These are phyloP conservation scores for Siniperca chuatsi DNA, from an alignment of 2,113 vertebrate genomes.

Conservation along the genomic window DNA sequence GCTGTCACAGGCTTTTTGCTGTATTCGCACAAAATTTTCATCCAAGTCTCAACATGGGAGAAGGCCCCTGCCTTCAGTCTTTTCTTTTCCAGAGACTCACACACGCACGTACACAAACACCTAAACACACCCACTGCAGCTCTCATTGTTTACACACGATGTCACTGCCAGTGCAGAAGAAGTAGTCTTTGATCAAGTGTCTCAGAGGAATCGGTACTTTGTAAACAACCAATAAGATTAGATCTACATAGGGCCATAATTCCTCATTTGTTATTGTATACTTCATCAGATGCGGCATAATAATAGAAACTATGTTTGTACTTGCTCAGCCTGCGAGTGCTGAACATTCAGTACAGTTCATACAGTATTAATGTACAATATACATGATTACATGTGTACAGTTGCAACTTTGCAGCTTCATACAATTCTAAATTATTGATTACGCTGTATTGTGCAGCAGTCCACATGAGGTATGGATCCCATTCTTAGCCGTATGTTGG, in stretches of 20 bases:
- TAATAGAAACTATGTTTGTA: slow-evolving; percentile 22
- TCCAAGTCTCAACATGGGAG: slow-evolving; percentile 85
- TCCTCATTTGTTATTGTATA: slow-evolving; percentile 50
- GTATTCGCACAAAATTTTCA: slow-evolving; percentile 81
- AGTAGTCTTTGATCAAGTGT: slow-evolving; percentile 66
- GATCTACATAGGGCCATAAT: slow-evolving; percentile 21
- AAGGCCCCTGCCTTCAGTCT: slow-evolving; percentile 78
- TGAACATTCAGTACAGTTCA: slow-evolving; percentile 5
- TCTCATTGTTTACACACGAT: slow-evolving; percentile 66
- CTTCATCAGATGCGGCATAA: slow-evolving; percentile 36
- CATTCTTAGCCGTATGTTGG: slow-evolving; percentile 20
- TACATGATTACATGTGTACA: slow-evolving; percentile 3
- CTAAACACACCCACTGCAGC: slow-evolving; percentile 53
- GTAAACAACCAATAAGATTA: slow-evolving; percentile 65
- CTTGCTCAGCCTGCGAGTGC: slow-evolving; percentile 1
- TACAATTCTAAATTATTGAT: slow-evolving; percentile 35
- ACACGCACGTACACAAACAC: slow-evolving; percentile 12
- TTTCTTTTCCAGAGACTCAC: slow-evolving; percentile 57
- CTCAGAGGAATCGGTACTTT: slow-evolving; percentile 59
- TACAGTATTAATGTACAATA: slow-evolving; percentile 18
- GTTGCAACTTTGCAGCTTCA: slow-evolving; percentile 7
- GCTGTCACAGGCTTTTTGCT: slow-evolving; percentile 84
- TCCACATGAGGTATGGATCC: slow-evolving; percentile 19
- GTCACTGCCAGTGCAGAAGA: slow-evolving; percentile 62
- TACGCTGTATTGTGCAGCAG: slow-evolving; percentile 7